Base-by-base conservation (phyloP, 2,113 vertebrate genomes). In the Ranitomeya imitator region DNA sequence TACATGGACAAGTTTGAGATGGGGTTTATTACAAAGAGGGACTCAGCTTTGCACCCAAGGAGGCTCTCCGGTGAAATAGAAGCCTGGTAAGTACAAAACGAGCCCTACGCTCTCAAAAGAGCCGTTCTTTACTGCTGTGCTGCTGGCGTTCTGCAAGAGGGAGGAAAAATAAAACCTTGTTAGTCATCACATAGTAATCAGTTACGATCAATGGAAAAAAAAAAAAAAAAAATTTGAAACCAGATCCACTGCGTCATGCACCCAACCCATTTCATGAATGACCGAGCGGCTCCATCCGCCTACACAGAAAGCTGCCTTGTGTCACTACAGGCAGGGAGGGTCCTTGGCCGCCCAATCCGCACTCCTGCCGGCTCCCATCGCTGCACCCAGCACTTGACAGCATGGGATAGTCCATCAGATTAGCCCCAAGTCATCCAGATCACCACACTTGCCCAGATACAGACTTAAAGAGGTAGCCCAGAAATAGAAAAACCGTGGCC, bases 21-120 rank as follows among this genome's bases (percentile, higher is more conserved):
- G 91, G 91, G 90, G 94, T 91, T 87, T 77, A 79, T 88, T 85
- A 69, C 76, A 73, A 90, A 18, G 89, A 90, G 74, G 52, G n/a
- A 73, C 71, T 92, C 92, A 94, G 92, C 91, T 94, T 90, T 90
- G 92, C 90, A 91, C 89, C 92, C 91, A 96, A 93, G 91, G 92
- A 13, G 91, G 92, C 19, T 95, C 91, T 89, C 95, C 93, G 61
- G 93, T 94, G 94, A 96, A 95, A 89, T 94, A 94, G 90, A 96
- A 94, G 77, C 93, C 93, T 88, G 91, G 92, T 79, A 95, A 90
- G 93, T 93, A 96, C 78, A 92, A 95, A 90, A 94, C 93, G 86
- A 95, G 92, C 89, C 94, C 92, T 86, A 92, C 93, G 93, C 93
- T 90, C 89, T 92, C 86, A 26, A 90, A 90, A 92, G 86, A 94